Conservation (phyloP, 2,113 vertebrate species). For the Toxotes jaculatrix region DNA sequence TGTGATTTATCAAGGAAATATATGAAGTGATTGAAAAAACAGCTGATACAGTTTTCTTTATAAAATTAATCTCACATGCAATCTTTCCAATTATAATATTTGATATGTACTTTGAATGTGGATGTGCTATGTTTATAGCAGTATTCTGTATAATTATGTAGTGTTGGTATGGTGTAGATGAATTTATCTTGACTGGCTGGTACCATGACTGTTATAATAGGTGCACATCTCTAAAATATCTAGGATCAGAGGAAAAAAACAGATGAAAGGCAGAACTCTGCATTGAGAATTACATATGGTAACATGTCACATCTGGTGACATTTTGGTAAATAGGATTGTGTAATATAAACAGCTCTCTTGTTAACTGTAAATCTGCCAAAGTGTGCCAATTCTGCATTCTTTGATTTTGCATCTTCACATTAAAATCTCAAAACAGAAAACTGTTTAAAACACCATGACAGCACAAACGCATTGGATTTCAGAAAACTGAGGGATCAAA, state of each 20-base stretch:
- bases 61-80: neutral
- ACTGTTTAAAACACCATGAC: conserved; percentile 1
- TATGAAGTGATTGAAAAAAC: neutral
- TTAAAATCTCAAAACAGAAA: conserved; percentile 14
- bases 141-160: neutral
- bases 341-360: neutral
- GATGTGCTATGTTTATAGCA: neutral
- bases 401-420: conserved; percentile 33
- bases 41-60: neutral
- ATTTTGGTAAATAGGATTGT: neutral
- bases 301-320: no score
- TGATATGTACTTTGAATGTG: neutral
- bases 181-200: neutral
- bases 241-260: neutral
- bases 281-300: no score
- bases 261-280: no score
- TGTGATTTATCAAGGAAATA: conserved; percentile 1
- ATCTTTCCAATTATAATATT: neutral
- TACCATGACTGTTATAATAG: neutral
- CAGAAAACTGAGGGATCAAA: conserved; percentile 43
- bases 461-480: neutral
- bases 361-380: neutral
- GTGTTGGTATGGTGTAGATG: neutral
- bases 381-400: neutral
- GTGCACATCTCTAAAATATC: no score